Base-by-base conservation (phyloP, 2,113 vertebrate genomes). In the Dipodomys spectabilis region DNA sequence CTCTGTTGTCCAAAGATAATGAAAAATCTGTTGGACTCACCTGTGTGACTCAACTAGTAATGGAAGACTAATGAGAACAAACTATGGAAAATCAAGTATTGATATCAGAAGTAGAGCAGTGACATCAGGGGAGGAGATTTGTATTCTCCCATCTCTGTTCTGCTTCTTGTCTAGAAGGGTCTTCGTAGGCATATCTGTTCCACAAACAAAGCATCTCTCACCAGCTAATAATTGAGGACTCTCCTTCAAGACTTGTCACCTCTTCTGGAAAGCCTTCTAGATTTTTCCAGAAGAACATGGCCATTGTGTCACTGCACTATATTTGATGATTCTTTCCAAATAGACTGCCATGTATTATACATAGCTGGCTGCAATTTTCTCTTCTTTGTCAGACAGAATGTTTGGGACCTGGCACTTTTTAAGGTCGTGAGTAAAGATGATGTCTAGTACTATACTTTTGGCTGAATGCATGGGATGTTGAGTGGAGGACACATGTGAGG, bases 91-190 rank as follows among this genome's bases (percentile, higher is more conserved):
- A 80, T 86, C 27, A 71, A 32, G 27, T 75, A 1, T 23, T 83
- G n/a, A 91, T n/a, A 86, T 77, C 16, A 23, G 35, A 45, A 81
- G 68, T 77, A 86, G 27, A 57, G 53, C 15, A 16, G 12, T 57
- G 53, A 57, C 53, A 16, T 57, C 53, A 57, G 12, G 15, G 53
- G 53, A 57, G 15, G 2, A 82, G 57, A 87, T 30, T 7, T 39
- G 78, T 10, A 18, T 71, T 80, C 82, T 11, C 45, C 15, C 49
- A 22, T 53, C 15, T 79, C 53, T 82, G 15, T 83, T 82, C 27
- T 25, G 5, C 75, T 93, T 94, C 75, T 93, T 94, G 28, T 18
- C 9, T 82, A 44, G 19, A 89, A 81, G 10, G 9, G 5, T 67
- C 19, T 67, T 82, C 18, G 22, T 19, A 11, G 15, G 19, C 25